Percentiles rank a stretch among this genome's conserved stretches.
phyloP scores from a whole-genome alignment of 1,140 invertebrate species.

The Proctacanthus coquilletti region DNA sequence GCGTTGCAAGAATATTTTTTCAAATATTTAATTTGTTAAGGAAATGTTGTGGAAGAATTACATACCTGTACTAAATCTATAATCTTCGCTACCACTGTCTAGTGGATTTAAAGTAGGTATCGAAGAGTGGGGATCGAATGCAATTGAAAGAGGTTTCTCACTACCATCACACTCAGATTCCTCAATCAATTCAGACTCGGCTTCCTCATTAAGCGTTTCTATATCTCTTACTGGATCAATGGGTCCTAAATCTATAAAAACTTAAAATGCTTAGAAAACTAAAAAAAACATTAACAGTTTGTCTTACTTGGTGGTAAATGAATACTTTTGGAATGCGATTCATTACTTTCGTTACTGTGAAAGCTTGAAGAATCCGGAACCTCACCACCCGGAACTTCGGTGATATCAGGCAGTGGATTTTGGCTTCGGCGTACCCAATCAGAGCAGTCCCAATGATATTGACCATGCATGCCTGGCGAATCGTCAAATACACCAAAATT shows the following conservation, averaged over 20 bases:
- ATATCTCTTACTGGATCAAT: constrained; percentile 46
- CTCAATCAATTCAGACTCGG: constrained; percentile 52
- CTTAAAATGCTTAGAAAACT: neutral
- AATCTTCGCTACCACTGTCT: constrained; percentile 47
- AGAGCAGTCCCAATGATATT: constrained; percentile 93
- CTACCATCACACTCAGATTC: constrained; percentile 49
- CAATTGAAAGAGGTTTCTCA: constrained; percentile 39
- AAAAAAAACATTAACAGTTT: constrained; percentile 4
- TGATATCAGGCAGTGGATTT: constrained; percentile 77
- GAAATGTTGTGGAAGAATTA: neutral
- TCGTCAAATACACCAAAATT: constrained; percentile 5
- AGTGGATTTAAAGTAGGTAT: constrained; percentile 42
- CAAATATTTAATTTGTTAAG: neutral
- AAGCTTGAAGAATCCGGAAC: constrained; percentile 78
- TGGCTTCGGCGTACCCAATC: constrained; percentile 78
- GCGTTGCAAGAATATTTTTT: constrained; percentile 7
- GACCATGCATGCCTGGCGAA: constrained; percentile 35
- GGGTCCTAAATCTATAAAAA: constrained; percentile 13
- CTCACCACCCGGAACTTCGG: constrained; percentile 80
- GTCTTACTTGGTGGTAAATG: constrained; percentile 17
- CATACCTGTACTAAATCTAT: constrained; percentile 37
- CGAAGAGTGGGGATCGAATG: constrained; percentile 31
- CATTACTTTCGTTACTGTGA: constrained; percentile 78
- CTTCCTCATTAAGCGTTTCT: constrained; percentile 50
- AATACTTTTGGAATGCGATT: constrained; percentile 40